These are phyloP conservation scores for Agrilus cyanescens DNA, from an alignment of 2,888 invertebrate genomes.

Conservation along the genomic window DNA sequence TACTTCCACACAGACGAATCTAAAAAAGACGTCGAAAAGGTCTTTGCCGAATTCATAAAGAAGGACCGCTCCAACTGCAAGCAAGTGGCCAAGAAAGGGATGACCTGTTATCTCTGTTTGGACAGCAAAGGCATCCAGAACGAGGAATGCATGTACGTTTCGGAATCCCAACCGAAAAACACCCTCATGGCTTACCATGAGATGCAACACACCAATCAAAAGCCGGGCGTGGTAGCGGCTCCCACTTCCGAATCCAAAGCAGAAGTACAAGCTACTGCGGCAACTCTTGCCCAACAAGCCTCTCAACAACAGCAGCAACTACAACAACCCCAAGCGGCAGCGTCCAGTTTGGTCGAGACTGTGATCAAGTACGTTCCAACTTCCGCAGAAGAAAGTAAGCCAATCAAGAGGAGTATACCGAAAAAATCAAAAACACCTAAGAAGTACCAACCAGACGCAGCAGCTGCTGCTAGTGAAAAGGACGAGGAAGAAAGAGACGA, in stretches of 20 bases:
- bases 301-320: constrained; percentile 36
- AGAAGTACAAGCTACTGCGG: constrained; percentile 27
- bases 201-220: constrained; percentile 37
- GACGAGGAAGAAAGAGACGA: constrained; percentile 5
- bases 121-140: constrained; percentile 58
- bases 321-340: constrained; percentile 21
- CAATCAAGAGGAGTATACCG: background rate
- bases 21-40: constrained; percentile 57
- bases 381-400: background rate
- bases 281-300: constrained; percentile 30
- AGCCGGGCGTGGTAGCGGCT: constrained; percentile 8
- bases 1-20: constrained; percentile 26
- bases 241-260: constrained; percentile 2
- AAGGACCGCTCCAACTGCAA: constrained; percentile 63
- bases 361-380: constrained; percentile 6
- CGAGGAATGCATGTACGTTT: constrained; percentile 69
- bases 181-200: constrained; percentile 57
- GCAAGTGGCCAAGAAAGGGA: constrained; percentile 57
- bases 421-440: constrained; percentile 7
- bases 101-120: constrained; percentile 65
- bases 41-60: constrained; percentile 59
- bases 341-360: constrained; percentile 13
- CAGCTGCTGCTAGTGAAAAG: constrained; percentile 10
- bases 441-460: constrained; percentile 11
- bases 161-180: constrained; percentile 52